These are phyloP conservation scores for Lasioglossum figueresi DNA, from an alignment of 2,888 invertebrate species.

Conservation along the genomic window DNA sequence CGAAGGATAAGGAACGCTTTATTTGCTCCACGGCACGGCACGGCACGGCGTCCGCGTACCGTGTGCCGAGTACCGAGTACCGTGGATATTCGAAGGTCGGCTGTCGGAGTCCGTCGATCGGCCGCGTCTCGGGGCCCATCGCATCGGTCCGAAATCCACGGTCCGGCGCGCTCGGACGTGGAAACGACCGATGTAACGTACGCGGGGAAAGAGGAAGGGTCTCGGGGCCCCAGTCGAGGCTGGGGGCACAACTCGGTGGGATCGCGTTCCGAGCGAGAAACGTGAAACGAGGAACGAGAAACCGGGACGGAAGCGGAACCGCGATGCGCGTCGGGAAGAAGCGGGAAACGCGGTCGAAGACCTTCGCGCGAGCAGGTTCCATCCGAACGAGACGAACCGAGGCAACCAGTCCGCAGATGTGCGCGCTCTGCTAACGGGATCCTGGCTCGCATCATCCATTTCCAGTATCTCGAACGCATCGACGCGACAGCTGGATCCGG, in stretches of 20 bases:
- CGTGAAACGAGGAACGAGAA: constrained; percentile 8
- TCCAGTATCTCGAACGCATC: neutral
- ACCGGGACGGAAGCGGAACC: constrained; percentile 29
- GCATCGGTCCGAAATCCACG: neutral
- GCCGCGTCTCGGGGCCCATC: neutral
- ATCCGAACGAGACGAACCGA: constrained; percentile 19
- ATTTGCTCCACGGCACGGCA: constrained; percentile 32
- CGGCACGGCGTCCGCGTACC: constrained; percentile 31
- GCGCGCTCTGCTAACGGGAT: constrained; percentile 51
- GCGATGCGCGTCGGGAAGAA: neutral
- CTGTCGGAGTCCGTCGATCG: neutral
- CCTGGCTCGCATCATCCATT: neutral
- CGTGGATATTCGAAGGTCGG: constrained; percentile 51
- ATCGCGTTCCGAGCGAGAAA: neutral
- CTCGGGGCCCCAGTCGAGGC: neutral
- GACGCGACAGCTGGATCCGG: neutral
- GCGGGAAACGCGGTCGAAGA: constrained; percentile 38
- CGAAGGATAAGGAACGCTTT: constrained; percentile 59
- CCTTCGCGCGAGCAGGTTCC: constrained; percentile 24
- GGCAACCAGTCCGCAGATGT: constrained; percentile 35
- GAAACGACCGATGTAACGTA: neutral
- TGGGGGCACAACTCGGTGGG: neutral
- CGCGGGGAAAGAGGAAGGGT: neutral
- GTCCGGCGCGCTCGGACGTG: neutral
- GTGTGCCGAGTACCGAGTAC: neutral